Evolutionary conservation across 1,140 invertebrate genomes (phyloP), one percentile per base, ranked within the genome.

Genomic region (Anagrus nilaparvatae): DNA sequence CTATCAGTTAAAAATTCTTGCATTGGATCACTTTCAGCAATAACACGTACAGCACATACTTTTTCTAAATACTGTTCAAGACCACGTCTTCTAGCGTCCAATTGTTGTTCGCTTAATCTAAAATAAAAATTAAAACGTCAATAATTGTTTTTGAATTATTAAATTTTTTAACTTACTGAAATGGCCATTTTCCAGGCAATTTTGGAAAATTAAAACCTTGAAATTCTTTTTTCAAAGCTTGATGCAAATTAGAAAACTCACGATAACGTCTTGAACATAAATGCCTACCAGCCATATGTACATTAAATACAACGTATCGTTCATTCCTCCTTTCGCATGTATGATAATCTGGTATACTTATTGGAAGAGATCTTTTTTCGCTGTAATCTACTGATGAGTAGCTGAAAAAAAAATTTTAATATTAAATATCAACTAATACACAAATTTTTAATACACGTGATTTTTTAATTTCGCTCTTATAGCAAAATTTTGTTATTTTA

Each of bases 51-150:
- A 6, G 96, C 92, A 70, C 95, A 98, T 0, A 98, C 91, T 74
- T 96, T 95, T 66, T 99, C 96, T 57, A 99, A 73, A 72, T 98
- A 99, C 61, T 93, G 88, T 62, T 99, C 96, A 17, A 99, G 70
- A 0, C 91, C 92, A 53, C 96, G 73, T 48, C 97, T 72, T 43
- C 97, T 73, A 3, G 87, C 79, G 65, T 99, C 96, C 44, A 99
- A 67, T 63, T 99, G 95, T 61, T 99, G 96, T 58, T 99, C 94
- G 58, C 87, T 94, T 40, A 92, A 66, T 36, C 76, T 77, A 42
- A 3, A n/a, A n/a, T 44, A 20, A 30, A 37, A 40, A 40, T 20
- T 33, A 41, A 17, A 30, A 47, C 29, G 19, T 34, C 23, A 43
- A 31, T 34, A n/a, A 28, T 39, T 17, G n/a, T 43, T 27, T 33